phyloP scores from a whole-genome alignment of 2,113 vertebrate species.

The Pygoscelis adeliae region DNA sequence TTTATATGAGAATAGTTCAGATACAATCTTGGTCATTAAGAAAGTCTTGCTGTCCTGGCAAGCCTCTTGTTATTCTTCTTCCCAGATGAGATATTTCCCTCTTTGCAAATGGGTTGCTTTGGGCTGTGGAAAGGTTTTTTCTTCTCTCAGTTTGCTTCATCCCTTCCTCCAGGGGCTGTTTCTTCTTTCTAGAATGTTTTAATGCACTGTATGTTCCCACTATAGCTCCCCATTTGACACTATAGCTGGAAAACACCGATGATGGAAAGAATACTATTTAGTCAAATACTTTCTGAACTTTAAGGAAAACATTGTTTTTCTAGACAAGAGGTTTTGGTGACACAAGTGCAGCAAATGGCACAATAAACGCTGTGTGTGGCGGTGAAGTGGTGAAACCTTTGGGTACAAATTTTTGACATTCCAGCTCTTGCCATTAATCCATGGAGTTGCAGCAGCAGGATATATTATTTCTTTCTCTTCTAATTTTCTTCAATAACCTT shows the following conservation, averaged over 20 bases:
- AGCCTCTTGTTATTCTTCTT: neutral
- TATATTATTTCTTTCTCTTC: neutral
- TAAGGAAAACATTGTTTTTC: neutral
- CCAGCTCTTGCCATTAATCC: neutral
- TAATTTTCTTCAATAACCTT: neutral
- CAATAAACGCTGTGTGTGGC: neutral
- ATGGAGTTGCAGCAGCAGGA: neutral
- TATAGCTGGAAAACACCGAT: neutral
- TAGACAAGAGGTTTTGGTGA: neutral
- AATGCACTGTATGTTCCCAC: rapidly evolving
- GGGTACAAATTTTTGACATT: neutral
- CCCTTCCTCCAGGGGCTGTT: neutral
- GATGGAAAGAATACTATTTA: neutral
- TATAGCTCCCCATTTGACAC: neutral
- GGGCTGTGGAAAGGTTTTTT: neutral
- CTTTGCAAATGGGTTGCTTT: neutral
- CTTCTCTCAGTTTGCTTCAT: neutral
- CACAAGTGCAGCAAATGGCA: neutral
- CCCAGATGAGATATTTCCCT: neutral
- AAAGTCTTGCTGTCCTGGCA: neutral
- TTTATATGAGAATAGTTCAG: neutral
- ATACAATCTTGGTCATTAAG: neutral
- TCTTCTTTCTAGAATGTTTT: neutral
- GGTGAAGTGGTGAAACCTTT: neutral
- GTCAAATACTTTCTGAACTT: neutral